Evolutionary conservation across 2,797 vertebrate genomes (phyloP).

Genomic region (Pyrocephalus nanus): DNA sequence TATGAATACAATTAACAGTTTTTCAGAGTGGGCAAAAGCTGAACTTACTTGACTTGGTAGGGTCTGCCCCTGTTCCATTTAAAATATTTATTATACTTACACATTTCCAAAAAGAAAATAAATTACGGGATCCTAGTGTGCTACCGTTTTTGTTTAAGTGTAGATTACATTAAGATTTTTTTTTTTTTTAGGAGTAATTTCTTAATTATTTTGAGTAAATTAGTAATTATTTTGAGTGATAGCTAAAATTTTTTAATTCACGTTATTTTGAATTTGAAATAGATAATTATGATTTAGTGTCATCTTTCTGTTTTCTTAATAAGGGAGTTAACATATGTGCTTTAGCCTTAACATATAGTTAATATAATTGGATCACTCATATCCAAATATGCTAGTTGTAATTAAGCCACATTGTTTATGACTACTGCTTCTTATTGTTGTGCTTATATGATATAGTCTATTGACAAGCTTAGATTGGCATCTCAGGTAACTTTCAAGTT

Average conservation of each 20-base stretch:
- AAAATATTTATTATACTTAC: not conserved
- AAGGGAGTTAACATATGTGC: not conserved
- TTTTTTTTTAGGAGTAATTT: not conserved
- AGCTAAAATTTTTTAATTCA: not conserved
- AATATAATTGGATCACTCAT: not conserved
- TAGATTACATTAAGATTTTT: not conserved
- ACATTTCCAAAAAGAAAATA: not conserved
- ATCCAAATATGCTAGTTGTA: not conserved
- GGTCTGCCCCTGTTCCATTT: not conserved
- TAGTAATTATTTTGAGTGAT: not conserved
- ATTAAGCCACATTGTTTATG: not conserved
- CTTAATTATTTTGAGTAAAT: not conserved
- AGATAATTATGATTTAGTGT: not conserved
- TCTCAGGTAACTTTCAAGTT: not conserved
- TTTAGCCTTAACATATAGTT: not conserved
- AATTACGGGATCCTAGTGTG: not conserved
- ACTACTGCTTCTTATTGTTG: not conserved
- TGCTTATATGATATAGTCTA: not conserved
- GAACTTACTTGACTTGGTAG: not conserved
- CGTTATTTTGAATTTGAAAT: not conserved
- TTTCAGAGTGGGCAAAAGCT: not conserved
- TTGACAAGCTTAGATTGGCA: not conserved
- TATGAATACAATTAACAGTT: not conserved
- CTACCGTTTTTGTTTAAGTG: not conserved
- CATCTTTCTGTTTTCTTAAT: not conserved